Base-by-base conservation (phyloP, 1,140 invertebrate species). In the Mya arenaria region DNA sequence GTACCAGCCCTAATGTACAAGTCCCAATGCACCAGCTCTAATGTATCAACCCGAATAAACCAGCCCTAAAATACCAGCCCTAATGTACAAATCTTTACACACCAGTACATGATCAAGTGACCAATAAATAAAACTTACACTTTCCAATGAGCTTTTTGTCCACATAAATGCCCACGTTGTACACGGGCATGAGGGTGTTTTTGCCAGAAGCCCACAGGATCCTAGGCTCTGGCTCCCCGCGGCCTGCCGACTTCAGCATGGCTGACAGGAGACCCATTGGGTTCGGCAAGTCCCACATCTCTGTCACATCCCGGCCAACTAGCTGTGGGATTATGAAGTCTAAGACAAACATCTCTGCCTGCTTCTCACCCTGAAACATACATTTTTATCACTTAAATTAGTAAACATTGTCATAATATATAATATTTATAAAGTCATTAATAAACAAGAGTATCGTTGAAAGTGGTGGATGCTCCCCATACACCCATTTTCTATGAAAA, bases 251-350 rank as follows among this genome's bases (percentile, higher is more conserved):
- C 88, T 87, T 68, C 58, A 95, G 93, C 91, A 96, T 92, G 3
- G 94, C 93, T 44, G 93, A 93, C 3, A 99, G 92, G 85, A 96
- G 92, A 56, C 94, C 92, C 91, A 96, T 94, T 0, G 98, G 97
- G 82, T 98, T 93, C 66, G 95, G 92, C 23, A 97, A 95, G 39
- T 94, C 92, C 97, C 97, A 98, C 56, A 98, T 94, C 41, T 93
- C 92, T 88, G 95, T 95, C 0, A 99, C 90, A 92, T 98, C 97
- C 92, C 96, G 95, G 17, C 95, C 96, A 90, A 95, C 95, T 32
- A 99, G 92, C 88, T 96, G 95, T 15, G 96, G 94, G 62, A 98
- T 94, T 28, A 99, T 93, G 90, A 99, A 97, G 91, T 99, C 98
- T 69, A 96, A 93, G 4, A 99, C 94, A 94, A 99, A 98, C 81